These are phyloP conservation scores for Chaetogeoica ovagalla DNA, from an alignment of 2,888 invertebrate species.

Conservation along the genomic window DNA sequence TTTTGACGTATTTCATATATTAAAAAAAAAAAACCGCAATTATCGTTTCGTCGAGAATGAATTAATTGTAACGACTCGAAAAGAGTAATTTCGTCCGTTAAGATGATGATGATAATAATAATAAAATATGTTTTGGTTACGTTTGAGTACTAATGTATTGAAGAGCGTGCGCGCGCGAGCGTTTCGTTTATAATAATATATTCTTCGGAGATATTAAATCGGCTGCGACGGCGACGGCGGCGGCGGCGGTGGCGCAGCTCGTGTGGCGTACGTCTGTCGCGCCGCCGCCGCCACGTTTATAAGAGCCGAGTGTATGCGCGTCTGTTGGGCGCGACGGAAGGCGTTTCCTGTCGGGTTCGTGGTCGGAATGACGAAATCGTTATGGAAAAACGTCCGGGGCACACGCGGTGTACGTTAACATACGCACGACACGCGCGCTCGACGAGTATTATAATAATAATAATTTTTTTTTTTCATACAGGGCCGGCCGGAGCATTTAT, in stretches of 20 bases:
- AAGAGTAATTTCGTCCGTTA: too few species aligned
- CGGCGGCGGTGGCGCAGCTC: not conserved
- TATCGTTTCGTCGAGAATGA: too few species aligned
- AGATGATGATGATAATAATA: too few species aligned
- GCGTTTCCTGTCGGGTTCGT: slow-evolving; percentile 55
- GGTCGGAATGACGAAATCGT: slow-evolving; percentile 49
- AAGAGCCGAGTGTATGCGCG: too few species aligned
- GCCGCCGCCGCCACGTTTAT: not conserved
- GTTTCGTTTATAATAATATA: not conserved
- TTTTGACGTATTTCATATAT: too few species aligned
- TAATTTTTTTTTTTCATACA: too few species aligned
- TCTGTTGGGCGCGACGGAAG: slow-evolving; percentile 47
- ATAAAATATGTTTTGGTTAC: too few species aligned
- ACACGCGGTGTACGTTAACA: too few species aligned
- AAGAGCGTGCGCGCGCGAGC: too few species aligned
- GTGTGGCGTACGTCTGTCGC: slow-evolving; percentile 12
- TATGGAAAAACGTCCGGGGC: not conserved
- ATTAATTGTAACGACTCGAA: too few species aligned
- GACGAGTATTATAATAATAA: not conserved
- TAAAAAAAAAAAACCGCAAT: too few species aligned
- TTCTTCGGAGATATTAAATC: slow-evolving; percentile 18
- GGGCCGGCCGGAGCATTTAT: too few species aligned
- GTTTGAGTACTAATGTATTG: not conserved
- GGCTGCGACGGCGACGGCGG: not conserved
- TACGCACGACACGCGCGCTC: not conserved